Evolutionary conservation across 2,113 vertebrate genomes (phyloP), one percentile per base, ranked within the genome.

Genomic region (Phaetusa simplex): DNA sequence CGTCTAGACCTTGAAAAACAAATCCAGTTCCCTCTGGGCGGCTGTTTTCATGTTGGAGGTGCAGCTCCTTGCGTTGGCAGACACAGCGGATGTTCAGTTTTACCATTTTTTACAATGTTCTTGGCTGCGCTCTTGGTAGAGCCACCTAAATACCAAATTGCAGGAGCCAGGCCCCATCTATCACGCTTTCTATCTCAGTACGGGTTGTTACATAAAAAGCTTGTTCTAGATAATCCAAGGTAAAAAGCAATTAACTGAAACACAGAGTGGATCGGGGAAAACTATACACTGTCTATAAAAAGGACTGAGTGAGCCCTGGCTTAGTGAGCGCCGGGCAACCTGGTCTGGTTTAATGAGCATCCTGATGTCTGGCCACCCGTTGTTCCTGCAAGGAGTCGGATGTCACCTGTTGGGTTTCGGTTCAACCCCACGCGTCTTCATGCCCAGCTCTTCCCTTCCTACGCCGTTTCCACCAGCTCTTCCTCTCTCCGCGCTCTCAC

Each of bases 211-310:
- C 13, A n/a, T 40, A 73, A 91, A 91, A 89, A 32, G 12, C 56
- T 71, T 27, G 15, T 17, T 43, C 56, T 72, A 29, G 65, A 74
- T 55, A 64, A 82, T 47, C 52, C 78, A 52, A 76, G 87, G 73
- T 69, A 23, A 82, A 64, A 76, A 90, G 18, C 47, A 85, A 90
- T 76, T 66, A 85, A 50, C 40, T 85, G 42, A 89, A 79, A 82
- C 23, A 0, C 38, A 85, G 72, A 17, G 20, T 32, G 56, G 73
- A 71, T 64, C 32, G 30, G 43, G 38, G 81, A 59, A 86, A 86
- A 36, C 14, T 22, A 2, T 58, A 58, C 70, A 69, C 30, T 34
- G 69, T 70, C 45, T 58, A 14, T n/a, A n/a, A 70, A 78, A 47
- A 21, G 61, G 55, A 14, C 1, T 5, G 26, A 50, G 42, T 5